Conservation (phyloP, 2,113 vertebrate species). For the Eulemur macaco region DNA sequence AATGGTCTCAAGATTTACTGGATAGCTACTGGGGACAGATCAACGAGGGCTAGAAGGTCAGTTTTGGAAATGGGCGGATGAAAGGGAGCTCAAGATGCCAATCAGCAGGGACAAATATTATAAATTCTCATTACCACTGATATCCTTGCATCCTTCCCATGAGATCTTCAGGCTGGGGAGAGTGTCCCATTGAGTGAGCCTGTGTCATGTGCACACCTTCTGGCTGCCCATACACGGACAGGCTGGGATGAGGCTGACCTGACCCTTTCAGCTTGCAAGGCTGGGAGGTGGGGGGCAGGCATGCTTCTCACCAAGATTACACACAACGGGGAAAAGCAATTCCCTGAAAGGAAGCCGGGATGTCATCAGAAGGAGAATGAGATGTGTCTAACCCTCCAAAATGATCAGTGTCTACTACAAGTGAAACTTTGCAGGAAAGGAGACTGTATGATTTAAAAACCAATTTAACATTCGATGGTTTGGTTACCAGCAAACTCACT, state of each 20-base stretch:
- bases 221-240: background rate
- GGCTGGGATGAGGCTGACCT: background rate
- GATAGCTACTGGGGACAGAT: background rate
- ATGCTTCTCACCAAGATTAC: background rate
- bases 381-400: background rate
- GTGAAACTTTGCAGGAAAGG: constrained; percentile 14
- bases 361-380: background rate
- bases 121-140: background rate
- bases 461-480: constrained; percentile 47
- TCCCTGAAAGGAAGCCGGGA: background rate
- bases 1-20: background rate
- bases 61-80: background rate
- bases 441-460: background rate
- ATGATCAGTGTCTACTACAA: background rate
- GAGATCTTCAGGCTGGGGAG: background rate
- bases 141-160: background rate
- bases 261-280: background rate
- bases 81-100: background rate
- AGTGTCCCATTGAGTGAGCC: background rate
- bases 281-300: background rate
- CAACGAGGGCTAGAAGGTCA: background rate
- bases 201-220: background rate
- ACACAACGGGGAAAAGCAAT: background rate
- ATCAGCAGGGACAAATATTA: background rate
- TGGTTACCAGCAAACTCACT: constrained; percentile 53